phyloP scores from a whole-genome alignment of 2,113 vertebrate genomes.

The Phodopus roborovskii region DNA sequence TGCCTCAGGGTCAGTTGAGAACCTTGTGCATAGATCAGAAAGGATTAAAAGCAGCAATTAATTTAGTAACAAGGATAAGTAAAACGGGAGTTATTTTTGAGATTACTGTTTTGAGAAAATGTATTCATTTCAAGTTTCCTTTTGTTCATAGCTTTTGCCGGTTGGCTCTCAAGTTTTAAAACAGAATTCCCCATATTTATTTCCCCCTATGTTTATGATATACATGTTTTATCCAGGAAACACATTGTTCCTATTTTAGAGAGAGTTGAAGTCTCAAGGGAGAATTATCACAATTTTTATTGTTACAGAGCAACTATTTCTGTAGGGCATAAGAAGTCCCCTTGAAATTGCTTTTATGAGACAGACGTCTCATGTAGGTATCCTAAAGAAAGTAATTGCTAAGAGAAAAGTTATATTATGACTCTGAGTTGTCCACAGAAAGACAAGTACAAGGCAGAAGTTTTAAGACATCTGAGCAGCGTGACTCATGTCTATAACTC shows the following conservation, averaged over 20 bases:
- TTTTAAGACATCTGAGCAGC: neutral
- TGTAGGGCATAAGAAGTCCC: neutral
- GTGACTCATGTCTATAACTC: neutral
- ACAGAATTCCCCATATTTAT: neutral
- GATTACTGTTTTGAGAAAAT: constrained; percentile 56
- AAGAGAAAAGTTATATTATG: constrained; percentile 5
- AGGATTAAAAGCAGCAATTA: constrained; percentile 66
- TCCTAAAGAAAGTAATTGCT: neutral
- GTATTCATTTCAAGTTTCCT: constrained; percentile 31
- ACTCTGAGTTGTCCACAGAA: neutral
- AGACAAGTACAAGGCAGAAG: neutral
- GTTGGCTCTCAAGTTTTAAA: constrained; percentile 45
- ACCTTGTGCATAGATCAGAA: constrained; percentile 58
- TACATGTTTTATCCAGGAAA: neutral
- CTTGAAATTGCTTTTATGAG: neutral
- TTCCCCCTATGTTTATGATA: neutral
- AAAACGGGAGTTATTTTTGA: constrained; percentile 58
- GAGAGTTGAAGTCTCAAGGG: neutral
- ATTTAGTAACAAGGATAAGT: constrained; percentile 59
- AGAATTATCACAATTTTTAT: neutral
- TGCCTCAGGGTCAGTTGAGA: constrained; percentile 41
- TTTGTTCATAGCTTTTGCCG: neutral
- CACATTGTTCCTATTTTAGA: neutral
- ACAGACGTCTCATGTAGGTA: neutral
- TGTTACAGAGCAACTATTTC: neutral